Evolutionary conservation across 2,888 invertebrate species (phyloP).

Genomic region (Pammene aurita): DNA sequence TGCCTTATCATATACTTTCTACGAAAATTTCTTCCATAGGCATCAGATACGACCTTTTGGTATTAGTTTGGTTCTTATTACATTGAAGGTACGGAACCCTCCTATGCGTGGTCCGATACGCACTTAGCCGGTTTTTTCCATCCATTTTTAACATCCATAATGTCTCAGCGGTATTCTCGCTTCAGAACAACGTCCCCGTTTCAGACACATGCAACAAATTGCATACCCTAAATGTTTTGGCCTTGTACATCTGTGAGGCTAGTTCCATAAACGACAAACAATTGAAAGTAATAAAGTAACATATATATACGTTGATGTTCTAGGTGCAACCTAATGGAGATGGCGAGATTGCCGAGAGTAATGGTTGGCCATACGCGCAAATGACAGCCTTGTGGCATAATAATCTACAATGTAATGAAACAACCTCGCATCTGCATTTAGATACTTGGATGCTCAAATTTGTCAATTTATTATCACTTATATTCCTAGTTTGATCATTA

Average conservation of each 20-base stretch:
- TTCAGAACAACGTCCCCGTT: constrained; percentile 52
- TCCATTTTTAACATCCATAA: too few species aligned
- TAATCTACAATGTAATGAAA: constrained; percentile 20
- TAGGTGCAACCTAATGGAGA: constrained; percentile 35
- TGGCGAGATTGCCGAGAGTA: constrained; percentile 36
- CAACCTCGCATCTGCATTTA: constrained; percentile 22
- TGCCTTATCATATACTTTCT: too few species aligned
- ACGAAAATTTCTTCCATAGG: too few species aligned
- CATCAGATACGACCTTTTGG: too few species aligned
- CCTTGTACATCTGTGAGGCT: constrained; percentile 60
- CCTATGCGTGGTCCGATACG: too few species aligned
- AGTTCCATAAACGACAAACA: constrained; percentile 69
- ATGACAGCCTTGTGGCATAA: constrained; percentile 36
- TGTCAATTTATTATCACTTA: not conserved
- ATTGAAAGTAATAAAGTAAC: constrained; percentile 72
- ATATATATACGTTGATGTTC: constrained; percentile 52
- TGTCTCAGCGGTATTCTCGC: too few species aligned
- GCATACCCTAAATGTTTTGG: constrained; percentile 66
- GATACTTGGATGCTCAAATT: constrained; percentile 15
- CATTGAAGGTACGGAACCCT: too few species aligned
- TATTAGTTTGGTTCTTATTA: too few species aligned
- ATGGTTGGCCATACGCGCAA: constrained; percentile 33
- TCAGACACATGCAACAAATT: constrained; percentile 59
- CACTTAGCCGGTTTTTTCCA: too few species aligned
- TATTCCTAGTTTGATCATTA: not conserved